Base-by-base conservation (phyloP, 2,797 vertebrate genomes). In the Onychomys arenicola region DNA sequence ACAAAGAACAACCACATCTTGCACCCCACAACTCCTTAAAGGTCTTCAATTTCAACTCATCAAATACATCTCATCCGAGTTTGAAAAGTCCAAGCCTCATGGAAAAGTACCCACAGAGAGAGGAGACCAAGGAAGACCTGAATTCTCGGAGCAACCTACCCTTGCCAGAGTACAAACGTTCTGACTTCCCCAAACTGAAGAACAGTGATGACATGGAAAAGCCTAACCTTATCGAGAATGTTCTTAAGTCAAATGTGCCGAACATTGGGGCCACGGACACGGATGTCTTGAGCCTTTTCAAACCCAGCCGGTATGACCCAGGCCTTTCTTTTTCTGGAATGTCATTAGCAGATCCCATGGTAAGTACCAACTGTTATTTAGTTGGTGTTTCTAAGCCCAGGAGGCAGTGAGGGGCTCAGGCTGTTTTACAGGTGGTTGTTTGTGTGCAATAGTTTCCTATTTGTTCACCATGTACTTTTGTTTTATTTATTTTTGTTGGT, bases 81-180 rank as follows among this genome's bases (percentile, higher is more conserved):
- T 93, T 98, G 82, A 99, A 98, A 97, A 98, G 99, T 92, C 98
- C 98, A 81, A 98, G 98, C 97, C 98, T 98, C 97, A 98, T 99
- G 97, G 99, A 99, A 97, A 99, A 99, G 93, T 98, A 98, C 91
- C 95, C 98, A 46, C 98, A 98, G 98, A 98, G 98, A 90, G 98
- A 98, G 88, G 98, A 98, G 96, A 92, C 90, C 37, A 98, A 98
- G 93, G 97, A 98, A 96, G 98, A 98, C 32, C 85, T 97, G 65
- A 98, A 93, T 86, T 91, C 98, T 0, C 97, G 97, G 94, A 95
- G 80, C 96, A 78, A 59, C n/a, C 86, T 96, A 8, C 94, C 87
- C 46, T 96, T 93, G 69, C 59, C 96, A 37, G 96, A 98, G 83
- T 84, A 43, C 4, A 37, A 94, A 63, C 52, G 94, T 89, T 76